Conservation (phyloP, 2,113 vertebrate genomes). For the Antigone vipio region DNA sequence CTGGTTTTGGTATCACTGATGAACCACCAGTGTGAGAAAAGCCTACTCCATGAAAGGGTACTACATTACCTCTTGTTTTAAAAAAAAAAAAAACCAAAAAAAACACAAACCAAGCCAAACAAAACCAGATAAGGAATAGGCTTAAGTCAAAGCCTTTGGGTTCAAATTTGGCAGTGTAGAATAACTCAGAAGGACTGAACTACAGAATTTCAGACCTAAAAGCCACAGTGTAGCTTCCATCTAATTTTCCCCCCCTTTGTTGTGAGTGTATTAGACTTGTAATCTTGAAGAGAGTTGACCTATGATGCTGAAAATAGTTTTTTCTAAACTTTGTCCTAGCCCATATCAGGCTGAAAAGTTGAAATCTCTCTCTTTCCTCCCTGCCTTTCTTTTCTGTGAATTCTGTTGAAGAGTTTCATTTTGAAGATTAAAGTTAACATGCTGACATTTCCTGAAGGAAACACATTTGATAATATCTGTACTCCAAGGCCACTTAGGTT, state of each 20-base stretch:
- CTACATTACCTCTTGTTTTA: not conserved
- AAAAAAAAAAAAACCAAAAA: not conserved
- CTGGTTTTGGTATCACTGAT: not conserved
- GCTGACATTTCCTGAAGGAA: not conserved
- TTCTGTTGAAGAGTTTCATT: not conserved
- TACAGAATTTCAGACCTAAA: not conserved
- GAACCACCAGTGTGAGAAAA: not conserved
- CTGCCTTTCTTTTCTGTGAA: not conserved
- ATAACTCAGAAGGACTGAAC: not conserved
- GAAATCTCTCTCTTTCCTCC: not conserved
- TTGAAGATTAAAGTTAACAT: not conserved
- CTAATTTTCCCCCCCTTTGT: not conserved
- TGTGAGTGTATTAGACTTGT: not conserved
- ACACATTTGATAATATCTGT: not conserved
- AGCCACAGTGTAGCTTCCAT: not conserved
- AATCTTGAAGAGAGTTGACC: not conserved
- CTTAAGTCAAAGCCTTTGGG: not conserved
- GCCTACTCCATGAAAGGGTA: not conserved
- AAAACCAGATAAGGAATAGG: accelerated
- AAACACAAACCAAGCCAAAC: not conserved
- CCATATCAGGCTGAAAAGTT: not conserved
- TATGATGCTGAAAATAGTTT: not conserved
- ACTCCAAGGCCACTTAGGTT: not conserved
- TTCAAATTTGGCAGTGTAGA: not conserved
- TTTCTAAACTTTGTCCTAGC: not conserved